phyloP scores from a whole-genome alignment of 2,888 invertebrate genomes.

The Elaeidobius kamerunicus region DNA sequence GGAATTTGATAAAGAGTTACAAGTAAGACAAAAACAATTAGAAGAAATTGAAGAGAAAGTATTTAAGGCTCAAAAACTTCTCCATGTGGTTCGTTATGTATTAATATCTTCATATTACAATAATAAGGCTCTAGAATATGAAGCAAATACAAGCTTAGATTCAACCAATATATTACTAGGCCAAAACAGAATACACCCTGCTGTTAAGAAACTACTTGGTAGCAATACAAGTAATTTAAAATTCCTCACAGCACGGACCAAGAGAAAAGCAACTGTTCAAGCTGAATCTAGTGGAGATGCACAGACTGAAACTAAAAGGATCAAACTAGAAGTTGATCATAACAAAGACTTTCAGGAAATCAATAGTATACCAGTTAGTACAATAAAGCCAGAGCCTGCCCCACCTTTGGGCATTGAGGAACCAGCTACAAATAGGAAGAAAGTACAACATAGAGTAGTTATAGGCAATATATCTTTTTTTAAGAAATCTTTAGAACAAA shows the following conservation, averaged over 20 bases:
- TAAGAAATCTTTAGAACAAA: constrained; percentile 64
- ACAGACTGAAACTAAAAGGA: constrained; percentile 20
- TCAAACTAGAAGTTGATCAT: constrained; percentile 9
- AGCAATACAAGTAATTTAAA: constrained; percentile 46
- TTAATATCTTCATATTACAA: constrained; percentile 61
- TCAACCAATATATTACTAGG: constrained; percentile 33
- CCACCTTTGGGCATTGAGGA: constrained; percentile 28
- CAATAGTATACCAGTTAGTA: background rate
- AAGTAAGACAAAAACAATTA: constrained; percentile 67
- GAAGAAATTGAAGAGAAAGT: constrained; percentile 66
- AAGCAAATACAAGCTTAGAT: constrained; percentile 41
- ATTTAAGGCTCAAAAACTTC: constrained; percentile 54
- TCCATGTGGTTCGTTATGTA: constrained; percentile 60
- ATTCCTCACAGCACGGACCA: constrained; percentile 41
- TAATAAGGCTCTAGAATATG: constrained; percentile 52
- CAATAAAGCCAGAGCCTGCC: constrained; percentile 15
- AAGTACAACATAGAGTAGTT: constrained; percentile 47
- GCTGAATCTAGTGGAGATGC: constrained; percentile 3
- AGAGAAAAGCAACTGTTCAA: constrained; percentile 30
- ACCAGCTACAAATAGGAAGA: constrained; percentile 38
- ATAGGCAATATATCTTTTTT: constrained; percentile 82
- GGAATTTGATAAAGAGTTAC: constrained; percentile 71
- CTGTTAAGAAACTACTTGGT: constrained; percentile 69
- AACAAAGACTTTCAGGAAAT: background rate
- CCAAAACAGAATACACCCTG: constrained; percentile 67